These are phyloP conservation scores for Calyptomena viridis DNA, from an alignment of 2,113 vertebrate species.

Conservation along the genomic window DNA sequence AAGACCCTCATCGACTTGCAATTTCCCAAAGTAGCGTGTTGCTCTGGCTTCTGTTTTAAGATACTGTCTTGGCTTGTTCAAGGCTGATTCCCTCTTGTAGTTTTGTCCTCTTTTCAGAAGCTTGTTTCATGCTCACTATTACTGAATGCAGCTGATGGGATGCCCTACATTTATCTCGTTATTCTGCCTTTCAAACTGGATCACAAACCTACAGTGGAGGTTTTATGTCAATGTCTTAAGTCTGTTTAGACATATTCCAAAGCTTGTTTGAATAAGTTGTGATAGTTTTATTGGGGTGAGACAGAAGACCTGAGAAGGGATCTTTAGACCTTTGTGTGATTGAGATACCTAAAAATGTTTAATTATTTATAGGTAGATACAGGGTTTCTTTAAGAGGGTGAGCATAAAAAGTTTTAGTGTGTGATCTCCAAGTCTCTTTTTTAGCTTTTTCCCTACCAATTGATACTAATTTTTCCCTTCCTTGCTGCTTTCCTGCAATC, in stretches of 20 bases:
- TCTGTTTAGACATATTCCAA: background rate
- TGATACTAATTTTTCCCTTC: background rate
- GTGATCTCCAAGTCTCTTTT: background rate
- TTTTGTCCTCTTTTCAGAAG: background rate
- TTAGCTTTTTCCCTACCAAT: background rate
- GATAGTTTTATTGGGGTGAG: background rate
- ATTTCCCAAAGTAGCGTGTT: background rate
- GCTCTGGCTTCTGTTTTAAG: background rate
- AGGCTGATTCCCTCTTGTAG: background rate
- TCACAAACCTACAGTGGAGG: background rate
- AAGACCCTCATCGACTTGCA: background rate
- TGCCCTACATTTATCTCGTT: background rate
- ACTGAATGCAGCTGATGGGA: background rate
- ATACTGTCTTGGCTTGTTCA: background rate
- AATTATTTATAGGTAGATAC: background rate
- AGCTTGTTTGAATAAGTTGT: background rate
- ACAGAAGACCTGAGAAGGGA: background rate
- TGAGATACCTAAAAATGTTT: background rate
- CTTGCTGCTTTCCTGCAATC: background rate
- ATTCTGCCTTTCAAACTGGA: background rate
- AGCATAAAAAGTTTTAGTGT: background rate
- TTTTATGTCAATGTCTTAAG: background rate
- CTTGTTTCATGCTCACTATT: background rate
- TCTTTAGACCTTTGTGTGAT: background rate
- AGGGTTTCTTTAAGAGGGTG: background rate